Percentiles rank a stretch among this genome's conserved stretches.
Evolutionary conservation across 2,113 vertebrate species (phyloP).

Genomic region (Camelus dromedarius): DNA sequence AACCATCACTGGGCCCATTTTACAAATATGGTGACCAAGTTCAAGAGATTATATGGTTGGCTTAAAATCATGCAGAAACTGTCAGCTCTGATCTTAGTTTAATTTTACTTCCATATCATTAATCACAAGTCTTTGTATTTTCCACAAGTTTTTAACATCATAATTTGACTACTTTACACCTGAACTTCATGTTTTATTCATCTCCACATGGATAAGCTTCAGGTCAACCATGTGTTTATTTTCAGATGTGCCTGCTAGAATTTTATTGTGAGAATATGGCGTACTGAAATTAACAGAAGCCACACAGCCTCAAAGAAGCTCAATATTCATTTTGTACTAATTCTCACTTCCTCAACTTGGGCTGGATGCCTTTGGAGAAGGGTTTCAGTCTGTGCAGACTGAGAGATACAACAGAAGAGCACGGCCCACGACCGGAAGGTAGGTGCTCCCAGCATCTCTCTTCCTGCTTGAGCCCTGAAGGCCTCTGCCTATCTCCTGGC

Average conservation of each 20-base stretch:
- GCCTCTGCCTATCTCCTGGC: background rate
- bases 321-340: background rate
- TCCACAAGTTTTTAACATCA: slow-evolving; percentile 55
- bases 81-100: background rate
- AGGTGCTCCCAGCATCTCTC: background rate
- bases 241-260: slow-evolving; percentile 62
- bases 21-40: background rate
- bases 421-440: background rate
- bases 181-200: slow-evolving; percentile 73
- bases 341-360: slow-evolving; percentile 40
- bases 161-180: slow-evolving; percentile 60
- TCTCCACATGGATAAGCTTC: slow-evolving; percentile 49
- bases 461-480: background rate
- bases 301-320: background rate
- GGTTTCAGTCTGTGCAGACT: background rate
- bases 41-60: background rate
- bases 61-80: background rate
- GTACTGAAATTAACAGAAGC: slow-evolving; percentile 64
- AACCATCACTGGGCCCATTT: background rate
- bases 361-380: background rate
- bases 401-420: background rate
- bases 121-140: slow-evolving; percentile 59
- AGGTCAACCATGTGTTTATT: slow-evolving; percentile 65
- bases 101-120: slow-evolving; percentile 29
- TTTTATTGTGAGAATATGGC: slow-evolving; percentile 48